Conservation (phyloP, 2,113 vertebrate species). For the Notarius quadriscutis region DNA sequence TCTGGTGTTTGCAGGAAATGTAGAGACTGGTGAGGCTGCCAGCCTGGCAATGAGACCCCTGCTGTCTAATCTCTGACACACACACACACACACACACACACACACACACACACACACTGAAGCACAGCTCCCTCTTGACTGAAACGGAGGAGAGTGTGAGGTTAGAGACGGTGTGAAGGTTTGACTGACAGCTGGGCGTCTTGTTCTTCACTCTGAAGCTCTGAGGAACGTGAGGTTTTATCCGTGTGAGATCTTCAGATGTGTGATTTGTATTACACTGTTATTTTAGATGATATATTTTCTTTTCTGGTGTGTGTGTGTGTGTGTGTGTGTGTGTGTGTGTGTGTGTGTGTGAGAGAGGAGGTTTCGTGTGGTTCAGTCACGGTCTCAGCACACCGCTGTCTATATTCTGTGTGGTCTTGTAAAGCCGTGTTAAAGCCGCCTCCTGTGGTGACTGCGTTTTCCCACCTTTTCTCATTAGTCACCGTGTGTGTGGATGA, state of each 20-base stretch:
- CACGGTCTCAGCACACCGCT: constrained; percentile 24
- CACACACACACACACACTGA: background rate
- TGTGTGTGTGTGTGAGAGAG: too few species aligned
- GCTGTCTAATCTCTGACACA: constrained; percentile 25
- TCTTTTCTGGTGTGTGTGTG: background rate
- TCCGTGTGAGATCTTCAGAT: background rate
- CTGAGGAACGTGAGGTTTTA: background rate
- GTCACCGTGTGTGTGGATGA: constrained; percentile 20
- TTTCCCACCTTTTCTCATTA: constrained; percentile 50
- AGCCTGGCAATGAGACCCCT: constrained; percentile 14
- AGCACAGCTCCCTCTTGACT: background rate
- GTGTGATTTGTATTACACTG: background rate
- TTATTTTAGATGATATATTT: background rate
- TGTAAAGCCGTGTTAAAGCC: constrained; percentile 24
- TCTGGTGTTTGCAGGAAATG: constrained; percentile 43
- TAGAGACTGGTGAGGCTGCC: constrained; percentile 24
- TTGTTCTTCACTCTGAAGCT: background rate
- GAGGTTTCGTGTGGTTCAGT: constrained; percentile 1
- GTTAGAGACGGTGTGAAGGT: background rate
- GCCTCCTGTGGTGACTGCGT: constrained; percentile 2
- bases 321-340: background rate
- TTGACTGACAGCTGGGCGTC: background rate
- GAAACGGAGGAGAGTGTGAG: background rate
- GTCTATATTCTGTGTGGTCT: constrained; percentile 47
- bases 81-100: constrained; percentile 14